These are phyloP conservation scores for Drosophila jambulina DNA, from an alignment of 1,140 invertebrate species.

Conservation along the genomic window DNA sequence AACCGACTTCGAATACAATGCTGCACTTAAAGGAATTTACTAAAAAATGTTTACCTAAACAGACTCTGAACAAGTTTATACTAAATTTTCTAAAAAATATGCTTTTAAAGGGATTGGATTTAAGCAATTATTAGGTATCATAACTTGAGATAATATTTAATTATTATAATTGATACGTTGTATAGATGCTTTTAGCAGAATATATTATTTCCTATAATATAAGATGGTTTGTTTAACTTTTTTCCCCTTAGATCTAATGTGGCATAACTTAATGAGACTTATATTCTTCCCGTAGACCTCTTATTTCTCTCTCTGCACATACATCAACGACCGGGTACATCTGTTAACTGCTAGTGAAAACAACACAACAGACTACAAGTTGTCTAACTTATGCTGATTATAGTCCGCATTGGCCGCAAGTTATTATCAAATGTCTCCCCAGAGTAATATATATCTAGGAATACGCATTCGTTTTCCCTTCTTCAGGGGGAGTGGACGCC, in stretches of 20 bases:
- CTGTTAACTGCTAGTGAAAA: conserved; percentile 38
- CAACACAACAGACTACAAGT: conserved; percentile 55
- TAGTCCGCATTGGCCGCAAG: conserved; percentile 74
- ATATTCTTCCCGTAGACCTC: no score
- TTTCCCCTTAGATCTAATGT: no score
- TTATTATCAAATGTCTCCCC: conserved; percentile 83
- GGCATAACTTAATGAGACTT: no score
- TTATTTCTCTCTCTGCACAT: conserved; percentile 8
- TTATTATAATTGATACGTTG: no score
- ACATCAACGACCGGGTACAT: conserved; percentile 17
- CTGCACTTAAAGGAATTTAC: background rate
- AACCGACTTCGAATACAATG: conserved; percentile 5
- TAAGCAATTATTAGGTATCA: no score
- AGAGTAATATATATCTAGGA: conserved; percentile 73
- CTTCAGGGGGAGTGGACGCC: background rate
- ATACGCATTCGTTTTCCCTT: background rate
- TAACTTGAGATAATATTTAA: no score
- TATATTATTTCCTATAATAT: no score
- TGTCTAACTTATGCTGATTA: conserved; percentile 80
- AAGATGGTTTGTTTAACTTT: no score
- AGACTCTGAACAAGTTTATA: no score
- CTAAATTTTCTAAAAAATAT: no score
- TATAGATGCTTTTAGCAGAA: no score
- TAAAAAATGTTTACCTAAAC: background rate
- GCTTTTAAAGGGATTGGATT: no score